These are phyloP conservation scores for Laticauda laticaudata DNA, from an alignment of 2,113 vertebrate genomes.

Conservation along the genomic window DNA sequence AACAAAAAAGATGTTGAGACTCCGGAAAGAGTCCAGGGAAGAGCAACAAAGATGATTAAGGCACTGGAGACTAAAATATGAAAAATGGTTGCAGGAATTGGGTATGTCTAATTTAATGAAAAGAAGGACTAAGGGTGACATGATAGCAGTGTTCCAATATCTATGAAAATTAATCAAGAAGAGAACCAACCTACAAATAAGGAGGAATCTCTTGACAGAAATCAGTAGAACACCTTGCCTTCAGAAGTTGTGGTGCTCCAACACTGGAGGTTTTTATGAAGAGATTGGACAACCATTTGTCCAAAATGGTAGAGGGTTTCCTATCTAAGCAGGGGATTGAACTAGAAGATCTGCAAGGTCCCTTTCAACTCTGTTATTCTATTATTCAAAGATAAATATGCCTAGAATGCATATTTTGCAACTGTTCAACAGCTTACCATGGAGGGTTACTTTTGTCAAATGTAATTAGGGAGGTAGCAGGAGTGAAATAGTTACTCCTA, in stretches of 20 bases:
- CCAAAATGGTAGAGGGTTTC: too few species aligned
- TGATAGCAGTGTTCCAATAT: not conserved
- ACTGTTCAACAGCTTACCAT: not conserved
- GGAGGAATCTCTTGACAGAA: too few species aligned
- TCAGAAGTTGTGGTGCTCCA: too few species aligned
- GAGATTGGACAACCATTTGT: too few species aligned
- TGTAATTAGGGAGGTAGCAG: not conserved
- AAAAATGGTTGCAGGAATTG: not conserved
- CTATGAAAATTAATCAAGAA: not conserved
- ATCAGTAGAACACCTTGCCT: too few species aligned
- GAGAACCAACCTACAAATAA: too few species aligned
- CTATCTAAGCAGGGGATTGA: too few species aligned
- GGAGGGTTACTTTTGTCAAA: not conserved
- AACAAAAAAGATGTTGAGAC: not conserved
- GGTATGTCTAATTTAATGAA: not conserved
- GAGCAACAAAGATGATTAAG: not conserved
- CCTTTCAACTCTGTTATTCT: not conserved
- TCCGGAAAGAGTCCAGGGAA: too few species aligned
- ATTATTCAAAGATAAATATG: not conserved
- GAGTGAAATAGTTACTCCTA: not conserved
- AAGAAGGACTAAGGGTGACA: not conserved
- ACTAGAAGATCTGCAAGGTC: not conserved
- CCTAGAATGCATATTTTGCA: not conserved
- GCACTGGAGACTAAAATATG: not conserved
- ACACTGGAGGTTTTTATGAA: too few species aligned